Evolutionary conservation across 2,888 invertebrate genomes (phyloP).

Genomic region (Diadegma fenestrale): DNA sequence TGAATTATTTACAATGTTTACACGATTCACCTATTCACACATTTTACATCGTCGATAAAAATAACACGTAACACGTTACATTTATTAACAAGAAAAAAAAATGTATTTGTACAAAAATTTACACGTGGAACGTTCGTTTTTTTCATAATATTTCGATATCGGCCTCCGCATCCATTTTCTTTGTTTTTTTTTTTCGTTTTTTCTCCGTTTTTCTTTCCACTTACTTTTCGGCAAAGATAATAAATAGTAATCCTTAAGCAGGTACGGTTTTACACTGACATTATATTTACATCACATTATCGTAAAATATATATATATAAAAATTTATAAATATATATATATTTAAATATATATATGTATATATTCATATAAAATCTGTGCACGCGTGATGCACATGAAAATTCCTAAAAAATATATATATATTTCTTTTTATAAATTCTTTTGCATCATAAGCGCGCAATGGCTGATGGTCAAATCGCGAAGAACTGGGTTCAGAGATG

Average conservation of each 20-base stretch:
- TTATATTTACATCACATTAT: conserved; percentile 68
- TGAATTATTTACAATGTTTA: conserved; percentile 83
- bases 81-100: conserved; percentile 73
- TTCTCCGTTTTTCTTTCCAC: conserved; percentile 52
- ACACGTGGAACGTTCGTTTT: conserved; percentile 60
- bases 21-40: conserved; percentile 81
- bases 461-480: neutral
- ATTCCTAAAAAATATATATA: conserved; percentile 23
- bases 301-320: conserved; percentile 55
- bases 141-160: neutral
- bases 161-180: neutral
- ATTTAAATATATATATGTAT: conserved; percentile 50
- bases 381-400: conserved; percentile 18
- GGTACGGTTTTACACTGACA: conserved; percentile 82
- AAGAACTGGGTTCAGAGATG: neutral
- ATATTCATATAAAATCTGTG: conserved; percentile 4
- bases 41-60: conserved; percentile 78
- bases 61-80: conserved; percentile 65
- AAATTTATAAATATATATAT: conserved; percentile 53
- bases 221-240: conserved; percentile 76
- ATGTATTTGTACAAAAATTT: conserved; percentile 70
- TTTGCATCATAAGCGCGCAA: neutral
- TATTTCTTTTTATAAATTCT: neutral
- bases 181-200: conserved; percentile 37
- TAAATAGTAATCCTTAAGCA: conserved; percentile 84